Conservation (phyloP, 2,888 invertebrate species). For the Sphecodes monilicornis region DNA sequence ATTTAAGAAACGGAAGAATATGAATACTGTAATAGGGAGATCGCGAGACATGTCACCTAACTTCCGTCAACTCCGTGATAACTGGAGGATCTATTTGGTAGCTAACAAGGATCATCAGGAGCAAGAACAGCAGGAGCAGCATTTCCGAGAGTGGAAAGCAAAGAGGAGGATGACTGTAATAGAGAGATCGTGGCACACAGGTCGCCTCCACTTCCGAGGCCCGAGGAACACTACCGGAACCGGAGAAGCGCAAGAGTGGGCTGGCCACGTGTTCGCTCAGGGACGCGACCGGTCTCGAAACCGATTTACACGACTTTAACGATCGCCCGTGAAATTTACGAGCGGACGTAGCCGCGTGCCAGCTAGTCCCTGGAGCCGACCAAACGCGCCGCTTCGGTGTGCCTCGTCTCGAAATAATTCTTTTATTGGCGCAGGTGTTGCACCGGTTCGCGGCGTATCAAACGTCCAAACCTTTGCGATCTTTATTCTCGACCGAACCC, state of each 20-base stretch:
- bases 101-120: not conserved
- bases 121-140: not conserved
- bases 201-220: constrained; percentile 14
- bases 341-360: constrained; percentile 76
- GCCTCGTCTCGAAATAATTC: constrained; percentile 26
- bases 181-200: constrained; percentile 24
- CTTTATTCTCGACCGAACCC: not conserved
- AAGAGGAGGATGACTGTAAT: not conserved
- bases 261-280: constrained; percentile 43
- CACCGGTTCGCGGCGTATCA: constrained; percentile 41
- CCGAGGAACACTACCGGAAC: constrained; percentile 23
- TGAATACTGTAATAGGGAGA: too few relatives aligned
- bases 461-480: not conserved
- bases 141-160: not conserved
- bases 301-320: constrained; percentile 80
- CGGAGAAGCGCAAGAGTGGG: not conserved
- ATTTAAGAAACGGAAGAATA: too few relatives aligned
- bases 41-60: too few relatives aligned
- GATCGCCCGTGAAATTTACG: constrained; percentile 76
- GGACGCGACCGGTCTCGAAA: constrained; percentile 70
- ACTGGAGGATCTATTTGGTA: too few relatives aligned
- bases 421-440: constrained; percentile 51
- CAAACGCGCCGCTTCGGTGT: constrained; percentile 32
- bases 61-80: too few relatives aligned
- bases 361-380: constrained; percentile 62